Percentiles rank a stretch among this genome's conserved stretches.
Evolutionary conservation across 1,140 invertebrate species (phyloP).

Genomic region (Drosophila santomea): DNA sequence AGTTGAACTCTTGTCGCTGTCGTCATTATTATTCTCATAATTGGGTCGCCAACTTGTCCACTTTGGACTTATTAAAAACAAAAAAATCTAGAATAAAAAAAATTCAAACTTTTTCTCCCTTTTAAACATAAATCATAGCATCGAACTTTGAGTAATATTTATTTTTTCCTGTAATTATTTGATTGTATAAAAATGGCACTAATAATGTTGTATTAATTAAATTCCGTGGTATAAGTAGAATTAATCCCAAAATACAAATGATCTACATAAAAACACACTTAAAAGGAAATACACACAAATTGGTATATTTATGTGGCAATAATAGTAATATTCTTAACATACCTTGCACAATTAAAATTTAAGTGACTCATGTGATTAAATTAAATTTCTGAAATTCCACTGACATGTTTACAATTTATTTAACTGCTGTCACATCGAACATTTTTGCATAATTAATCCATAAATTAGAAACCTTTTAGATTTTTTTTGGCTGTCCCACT

Average conservation of each 20-base stretch:
- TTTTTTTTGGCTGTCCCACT: background rate
- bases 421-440: slow-evolving; percentile 6
- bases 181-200: no score
- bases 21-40: slow-evolving; percentile 20
- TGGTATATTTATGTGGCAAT: no score
- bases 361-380: slow-evolving; percentile 4
- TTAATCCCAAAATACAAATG: no score
- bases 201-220: no score
- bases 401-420: slow-evolving; percentile 18
- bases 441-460: slow-evolving; percentile 8
- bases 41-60: slow-evolving; percentile 37
- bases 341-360: background rate
- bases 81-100: background rate
- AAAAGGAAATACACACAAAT: no score
- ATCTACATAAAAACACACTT: no score
- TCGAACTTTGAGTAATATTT: no score
- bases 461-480: slow-evolving; percentile 46
- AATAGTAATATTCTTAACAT: background rate
- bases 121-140: background rate
- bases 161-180: no score
- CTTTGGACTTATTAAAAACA: slow-evolving; percentile 4
- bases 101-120: background rate
- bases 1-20: slow-evolving; percentile 19
- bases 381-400: background rate
- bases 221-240: no score